Conservation (phyloP, 2,888 invertebrate genomes). For the Trichogramma evanescens region DNA sequence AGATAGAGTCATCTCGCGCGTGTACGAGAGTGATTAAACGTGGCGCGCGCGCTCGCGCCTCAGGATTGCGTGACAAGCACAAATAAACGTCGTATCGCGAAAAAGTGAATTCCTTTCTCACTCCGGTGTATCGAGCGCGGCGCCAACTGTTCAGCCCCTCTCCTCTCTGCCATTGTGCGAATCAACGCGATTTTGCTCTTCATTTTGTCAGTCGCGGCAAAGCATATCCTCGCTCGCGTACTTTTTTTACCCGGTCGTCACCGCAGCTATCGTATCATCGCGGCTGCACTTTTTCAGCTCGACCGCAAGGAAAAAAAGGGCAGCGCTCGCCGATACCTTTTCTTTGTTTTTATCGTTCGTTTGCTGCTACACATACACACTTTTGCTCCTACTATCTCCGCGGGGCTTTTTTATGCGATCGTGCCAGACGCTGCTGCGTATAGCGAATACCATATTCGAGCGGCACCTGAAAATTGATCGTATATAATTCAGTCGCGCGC, state of each 20-base stretch:
- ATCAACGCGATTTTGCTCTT: conserved; percentile 1
- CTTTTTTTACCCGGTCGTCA: conserved; percentile 2
- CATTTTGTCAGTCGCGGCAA: background rate
- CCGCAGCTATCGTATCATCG: background rate
- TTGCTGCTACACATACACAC: too few species aligned
- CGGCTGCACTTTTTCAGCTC: too few species aligned
- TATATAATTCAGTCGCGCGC: too few species aligned
- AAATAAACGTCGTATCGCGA: conserved; percentile 9
- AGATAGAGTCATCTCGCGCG: conserved; percentile 21
- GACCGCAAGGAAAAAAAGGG: too few species aligned
- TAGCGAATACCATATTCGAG: too few species aligned
- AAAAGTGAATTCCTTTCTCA: conserved; percentile 13
- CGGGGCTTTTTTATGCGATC: too few species aligned
- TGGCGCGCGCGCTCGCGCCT: background rate
- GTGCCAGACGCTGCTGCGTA: too few species aligned
- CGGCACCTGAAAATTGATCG: too few species aligned
- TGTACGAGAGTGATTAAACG: conserved; percentile 15
- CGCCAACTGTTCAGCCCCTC: background rate
- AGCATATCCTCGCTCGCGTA: conserved; percentile 6
- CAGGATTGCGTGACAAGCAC: conserved; percentile 17
- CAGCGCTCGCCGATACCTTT: too few species aligned
- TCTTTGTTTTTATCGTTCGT: too few species aligned
- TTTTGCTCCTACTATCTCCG: too few species aligned
- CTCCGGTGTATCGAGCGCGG: too few species aligned
- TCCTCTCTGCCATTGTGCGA: conserved; percentile 1